Conservation (phyloP, 2,888 invertebrate genomes). For the Tetrapedia diversipes region DNA sequence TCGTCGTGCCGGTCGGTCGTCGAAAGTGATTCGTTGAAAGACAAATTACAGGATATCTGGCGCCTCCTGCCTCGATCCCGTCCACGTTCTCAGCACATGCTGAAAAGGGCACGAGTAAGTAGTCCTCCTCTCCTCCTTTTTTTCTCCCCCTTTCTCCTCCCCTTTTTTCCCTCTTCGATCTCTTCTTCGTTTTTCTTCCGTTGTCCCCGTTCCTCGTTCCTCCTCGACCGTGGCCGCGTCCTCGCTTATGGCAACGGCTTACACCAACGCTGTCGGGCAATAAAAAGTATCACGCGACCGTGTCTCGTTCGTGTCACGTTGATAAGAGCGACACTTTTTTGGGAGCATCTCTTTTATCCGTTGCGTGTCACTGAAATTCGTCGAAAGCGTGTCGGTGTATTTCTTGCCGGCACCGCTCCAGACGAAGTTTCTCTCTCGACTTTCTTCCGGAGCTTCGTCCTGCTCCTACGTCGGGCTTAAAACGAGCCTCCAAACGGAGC, state of each 20-base stretch:
- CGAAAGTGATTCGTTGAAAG: constrained; percentile 61
- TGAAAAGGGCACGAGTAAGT: constrained; percentile 44
- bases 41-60: constrained; percentile 66
- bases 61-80: constrained; percentile 46
- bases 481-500: constrained; percentile 4
- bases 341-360: constrained; percentile 55
- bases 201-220: not conserved
- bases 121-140: constrained; percentile 3
- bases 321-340: constrained; percentile 59
- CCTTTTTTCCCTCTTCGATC: not conserved
- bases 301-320: constrained; percentile 43
- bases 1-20: constrained; percentile 28
- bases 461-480: constrained; percentile 3
- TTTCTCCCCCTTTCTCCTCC: constrained; percentile 8
- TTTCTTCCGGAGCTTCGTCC: constrained; percentile 13
- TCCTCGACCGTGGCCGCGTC: too few relatives aligned
- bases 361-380: constrained; percentile 45
- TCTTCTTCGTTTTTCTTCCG: not conserved
- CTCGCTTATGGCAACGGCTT: constrained; percentile 23
- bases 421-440: constrained; percentile 22
- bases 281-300: constrained; percentile 59
- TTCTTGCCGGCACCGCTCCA: constrained; percentile 38
- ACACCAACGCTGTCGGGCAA: constrained; percentile 37
- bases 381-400: constrained; percentile 48
- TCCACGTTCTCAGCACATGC: constrained; percentile 45